Base-by-base conservation (phyloP, 1,140 invertebrate genomes). In the Cotesia chilonis region DNA sequence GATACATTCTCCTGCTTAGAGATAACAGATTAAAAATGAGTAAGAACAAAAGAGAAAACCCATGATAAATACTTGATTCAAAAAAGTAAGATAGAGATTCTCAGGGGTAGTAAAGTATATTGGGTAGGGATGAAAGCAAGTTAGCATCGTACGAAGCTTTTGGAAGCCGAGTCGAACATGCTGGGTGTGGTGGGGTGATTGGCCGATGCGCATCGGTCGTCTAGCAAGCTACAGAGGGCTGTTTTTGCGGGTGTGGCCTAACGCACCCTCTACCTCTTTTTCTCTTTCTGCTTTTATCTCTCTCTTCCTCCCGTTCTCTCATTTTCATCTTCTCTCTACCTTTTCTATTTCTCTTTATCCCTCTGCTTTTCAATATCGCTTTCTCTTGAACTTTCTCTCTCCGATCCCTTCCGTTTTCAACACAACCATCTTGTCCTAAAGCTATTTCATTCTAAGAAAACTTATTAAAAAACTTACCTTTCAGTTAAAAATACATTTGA, bases 181-280 rank as follows among this genome's bases (percentile, higher is more conserved):
- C 82, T 81, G 79, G 79, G 79, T 79, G 77, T 80, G 79, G 76
- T 78, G 80, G 80, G 80, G 78, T 77, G 74, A 79, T 81, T 79
- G 79, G 81, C 82, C 82, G 82, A 82, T 83, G 81, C 79, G 81
- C 81, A 47, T 83, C 77, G 78, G 80, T 79, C 80, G 79, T 75
- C 80, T 76, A 28, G 66, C 72, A 78, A 77, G 76, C 76, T 82
- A 78, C 79, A 82, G 82, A 78, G 82, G 83, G 83, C 82, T 84
- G 83, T 85, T 85, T 85, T 85, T 84, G 83, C 83, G 83, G 83
- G 83, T 85, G 83, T 85, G 83, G 83, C 83, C 83, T 84, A 85
- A 81, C 79, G 75, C 76, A 72, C 74, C 68, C 81, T 77, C 77
- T 75, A 72, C 74, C 76, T 74, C 77, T 79, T 72, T 73, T 59